A percentile compares a stretch with the other conserved stretches of the same genome.
phyloP scores from a whole-genome alignment of 2,797 vertebrate species.

The Esox lucius region DNA sequence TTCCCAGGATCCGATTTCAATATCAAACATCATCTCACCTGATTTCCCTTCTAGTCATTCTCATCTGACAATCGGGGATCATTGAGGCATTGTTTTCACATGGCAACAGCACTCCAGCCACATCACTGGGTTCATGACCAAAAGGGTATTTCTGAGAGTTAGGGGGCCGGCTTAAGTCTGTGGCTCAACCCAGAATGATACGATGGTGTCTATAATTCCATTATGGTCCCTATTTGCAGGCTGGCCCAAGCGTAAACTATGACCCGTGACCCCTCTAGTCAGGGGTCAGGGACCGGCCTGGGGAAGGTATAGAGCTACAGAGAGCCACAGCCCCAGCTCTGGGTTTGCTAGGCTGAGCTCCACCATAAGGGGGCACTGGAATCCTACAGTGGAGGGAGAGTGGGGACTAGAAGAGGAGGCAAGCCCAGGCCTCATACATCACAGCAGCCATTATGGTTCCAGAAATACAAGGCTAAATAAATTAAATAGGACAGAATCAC shows the following conservation, averaged over 20 bases:
- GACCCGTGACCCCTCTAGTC: neutral
- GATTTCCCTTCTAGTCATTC: neutral
- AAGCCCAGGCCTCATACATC: conserved; percentile 64
- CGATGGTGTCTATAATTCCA: too few species aligned
- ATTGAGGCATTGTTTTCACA: neutral
- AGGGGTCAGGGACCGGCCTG: neutral
- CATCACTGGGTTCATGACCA: neutral
- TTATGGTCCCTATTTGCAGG: too few species aligned
- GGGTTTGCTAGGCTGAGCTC: conserved; percentile 67
- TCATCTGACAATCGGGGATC: neutral
- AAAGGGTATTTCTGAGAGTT: neutral
- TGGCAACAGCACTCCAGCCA: neutral
- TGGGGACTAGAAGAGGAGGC: conserved; percentile 44
- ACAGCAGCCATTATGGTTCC: conserved; percentile 68
- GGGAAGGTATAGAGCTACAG: conserved; percentile 14
- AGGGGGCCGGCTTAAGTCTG: too few species aligned
- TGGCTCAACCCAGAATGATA: too few species aligned
- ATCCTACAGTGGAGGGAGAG: conserved; percentile 69
- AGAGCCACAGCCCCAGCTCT: neutral
- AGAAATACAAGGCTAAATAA: conserved; percentile 40
- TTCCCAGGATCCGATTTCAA: neutral
- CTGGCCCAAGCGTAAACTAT: too few species aligned
- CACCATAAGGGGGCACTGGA: conserved; percentile 80
- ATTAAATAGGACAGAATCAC: too few species aligned
- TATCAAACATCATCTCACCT: neutral